Base-by-base conservation (phyloP, 2,888 invertebrate species). In the Asteroscopus sphinx region DNA sequence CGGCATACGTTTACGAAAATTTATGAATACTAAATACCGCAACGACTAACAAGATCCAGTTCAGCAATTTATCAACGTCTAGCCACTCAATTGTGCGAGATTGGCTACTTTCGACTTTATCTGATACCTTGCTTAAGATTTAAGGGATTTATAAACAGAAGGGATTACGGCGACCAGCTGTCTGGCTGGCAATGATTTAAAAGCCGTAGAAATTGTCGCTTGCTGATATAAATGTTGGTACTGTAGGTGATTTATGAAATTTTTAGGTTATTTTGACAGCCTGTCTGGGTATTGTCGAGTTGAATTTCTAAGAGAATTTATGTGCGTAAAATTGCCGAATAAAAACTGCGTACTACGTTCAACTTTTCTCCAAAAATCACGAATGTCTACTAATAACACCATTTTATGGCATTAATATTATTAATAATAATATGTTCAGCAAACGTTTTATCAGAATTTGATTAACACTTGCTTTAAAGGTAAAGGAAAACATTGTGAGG, bases 1-100 rank as follows among this genome's bases (percentile, higher is more conserved):
- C 53, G 35, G 60, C 60, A 67, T 68, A 55, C 64, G 63, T 79
- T 79, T 48, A 65, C 68, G 60, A 47, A 73, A 75, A 73, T 78
- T 77, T 78, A 79, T 79, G 79, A 78, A 78, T 79, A 64, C 71
- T 73, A 77, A 78, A 77, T 74, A 76, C 63, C 52, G 56, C 60
- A 49, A 30, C 66, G 51, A 62, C 68, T 69, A 70, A 76, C 76
- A 64, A 74, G 71, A 77, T 72, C 73, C 63, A 71, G 71, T 73
- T 74, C 59, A 56, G 49, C 61, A 62, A 81, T 81, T 76, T 79
- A 79, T 81, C 80, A 73, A 69, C 48, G 81, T 78, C 81, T 39
- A 52, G 57, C 26, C 70, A 74, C 71, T 68, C 71, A 73, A 70
- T 76, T 76, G 73, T 67, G 58, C 69, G 67, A 68, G 77, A 75